Evolutionary conservation across 2,888 invertebrate species (phyloP).

Genomic region (Mythimna impura): DNA sequence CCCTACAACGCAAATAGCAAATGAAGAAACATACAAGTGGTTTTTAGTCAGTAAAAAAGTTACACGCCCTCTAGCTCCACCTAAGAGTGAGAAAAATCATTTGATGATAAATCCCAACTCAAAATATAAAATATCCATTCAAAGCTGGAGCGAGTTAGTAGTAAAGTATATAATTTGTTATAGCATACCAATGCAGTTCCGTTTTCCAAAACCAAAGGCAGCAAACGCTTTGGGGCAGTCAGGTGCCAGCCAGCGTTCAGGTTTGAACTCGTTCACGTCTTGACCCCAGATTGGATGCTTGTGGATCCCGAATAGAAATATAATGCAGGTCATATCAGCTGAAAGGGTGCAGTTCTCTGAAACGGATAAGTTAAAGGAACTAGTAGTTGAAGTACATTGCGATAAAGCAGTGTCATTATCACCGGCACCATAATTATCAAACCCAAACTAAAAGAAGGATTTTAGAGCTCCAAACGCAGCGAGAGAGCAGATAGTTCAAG

Average conservation of each 20-base stretch:
- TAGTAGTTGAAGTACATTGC: neutral
- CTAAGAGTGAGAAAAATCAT: too few species aligned
- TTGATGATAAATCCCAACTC: too few species aligned
- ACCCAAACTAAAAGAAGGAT: neutral
- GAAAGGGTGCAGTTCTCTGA: constrained; percentile 76
- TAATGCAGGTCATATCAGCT: constrained; percentile 72
- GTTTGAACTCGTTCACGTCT: constrained; percentile 75
- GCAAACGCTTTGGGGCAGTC: constrained; percentile 70
- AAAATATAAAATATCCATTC: neutral
- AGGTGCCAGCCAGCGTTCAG: constrained; percentile 78
- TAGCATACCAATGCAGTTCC: constrained; percentile 76
- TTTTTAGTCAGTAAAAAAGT: too few species aligned
- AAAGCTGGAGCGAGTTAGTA: neutral
- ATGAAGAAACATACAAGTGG: too few species aligned
- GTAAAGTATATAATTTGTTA: neutral
- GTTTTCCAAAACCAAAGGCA: constrained; percentile 76
- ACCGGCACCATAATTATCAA: neutral
- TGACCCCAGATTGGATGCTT: constrained; percentile 77
- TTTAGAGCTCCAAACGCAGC: too few species aligned
- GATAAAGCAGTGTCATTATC: neutral
- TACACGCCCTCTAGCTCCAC: too few species aligned
- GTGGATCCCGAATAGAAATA: constrained; percentile 74
- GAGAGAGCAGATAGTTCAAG: too few species aligned
- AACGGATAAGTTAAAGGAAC: neutral
- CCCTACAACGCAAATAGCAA: too few species aligned